Base-by-base conservation (phyloP, 1,140 invertebrate species). In the Cheumatopsyche charites region DNA sequence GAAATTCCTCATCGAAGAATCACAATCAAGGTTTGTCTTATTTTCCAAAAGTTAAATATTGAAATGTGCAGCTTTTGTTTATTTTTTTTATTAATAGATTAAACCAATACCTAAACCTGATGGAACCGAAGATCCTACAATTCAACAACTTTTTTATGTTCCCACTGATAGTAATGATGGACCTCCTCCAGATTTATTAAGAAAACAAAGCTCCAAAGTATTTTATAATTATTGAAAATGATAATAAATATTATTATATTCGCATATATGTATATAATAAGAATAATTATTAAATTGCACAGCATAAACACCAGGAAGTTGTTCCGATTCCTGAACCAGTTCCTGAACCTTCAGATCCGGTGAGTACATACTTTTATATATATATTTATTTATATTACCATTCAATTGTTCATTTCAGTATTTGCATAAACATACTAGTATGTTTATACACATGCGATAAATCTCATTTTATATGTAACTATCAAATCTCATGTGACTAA, bases 71-170 rank as follows among this genome's bases (percentile, higher is more conserved):
- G 26, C 11, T 21, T 67, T 29, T 15, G 23, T 47, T 66, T 9
- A 66, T 49, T n/a, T 58, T 25, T 55, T 55, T 12, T 41, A 36
- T 6, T 70, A 26, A 66, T 80, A 93, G 88, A 93, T 94, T 61
- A 94, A 93, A 79, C 90, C 92, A 0, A 89, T 94, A 75, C 92
- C 92, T 6, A 85, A 92, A 75, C 91, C 91, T 0, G 90, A 90
- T 62, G 91, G 89, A 7, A 88, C 90, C 23, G 80, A 86, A 15
- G 86, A 88, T 74, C 89, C 89, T 0, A 36, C 29, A 4, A 9
- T 36, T 36, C 29, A 36, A 36, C 89, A 90, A 78, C 87, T 90
- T 84, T 91, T 91, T 77, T 88, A 90, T 70, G 89, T 90, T 0
- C 88, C 89, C 0, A 90, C 89, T 7, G 89, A 90, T 13, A 89